phyloP scores from a whole-genome alignment of 1,140 invertebrate species.

The Pseudomyrmex cubaensis region DNA sequence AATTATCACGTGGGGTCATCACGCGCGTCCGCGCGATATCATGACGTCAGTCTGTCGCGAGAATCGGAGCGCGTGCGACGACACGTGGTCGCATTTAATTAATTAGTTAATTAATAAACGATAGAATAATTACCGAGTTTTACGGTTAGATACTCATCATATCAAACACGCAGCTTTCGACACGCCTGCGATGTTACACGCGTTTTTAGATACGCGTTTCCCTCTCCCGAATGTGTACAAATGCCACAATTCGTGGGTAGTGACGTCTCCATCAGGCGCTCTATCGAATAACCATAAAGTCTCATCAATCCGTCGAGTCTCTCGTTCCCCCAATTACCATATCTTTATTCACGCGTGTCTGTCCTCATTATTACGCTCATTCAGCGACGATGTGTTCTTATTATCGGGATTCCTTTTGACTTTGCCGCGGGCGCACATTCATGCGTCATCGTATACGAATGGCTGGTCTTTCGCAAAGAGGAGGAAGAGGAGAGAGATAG shows the following conservation, averaged over 20 bases:
- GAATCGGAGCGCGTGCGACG: neutral
- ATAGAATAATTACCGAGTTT: neutral
- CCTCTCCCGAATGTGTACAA: neutral
- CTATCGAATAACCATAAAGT: constrained; percentile 45
- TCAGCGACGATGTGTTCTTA: constrained; percentile 20
- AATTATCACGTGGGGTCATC: constrained; percentile 4
- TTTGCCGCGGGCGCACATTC: constrained; percentile 20
- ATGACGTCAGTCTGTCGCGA: neutral
- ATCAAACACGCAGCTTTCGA: neutral
- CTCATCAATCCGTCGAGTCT: constrained; percentile 34
- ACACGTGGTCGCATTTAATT: neutral
- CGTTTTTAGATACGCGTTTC: neutral
- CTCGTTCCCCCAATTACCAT: constrained; percentile 37
- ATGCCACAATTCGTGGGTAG: constrained; percentile 7
- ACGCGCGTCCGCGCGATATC: neutral
- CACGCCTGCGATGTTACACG: constrained; percentile 15
- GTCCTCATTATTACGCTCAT: constrained; percentile 35
- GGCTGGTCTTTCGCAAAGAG: neutral
- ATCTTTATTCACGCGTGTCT: constrained; percentile 53
- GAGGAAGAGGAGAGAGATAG: too few relatives aligned
- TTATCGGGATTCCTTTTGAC: constrained; percentile 54
- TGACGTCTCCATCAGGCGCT: constrained; percentile 19
- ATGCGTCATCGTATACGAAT: constrained; percentile 37
- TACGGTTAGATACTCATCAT: neutral
- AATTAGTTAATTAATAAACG: constrained; percentile 23